Base-by-base conservation (phyloP, 2,888 invertebrate genomes). In the Syrista parreyssii region DNA sequence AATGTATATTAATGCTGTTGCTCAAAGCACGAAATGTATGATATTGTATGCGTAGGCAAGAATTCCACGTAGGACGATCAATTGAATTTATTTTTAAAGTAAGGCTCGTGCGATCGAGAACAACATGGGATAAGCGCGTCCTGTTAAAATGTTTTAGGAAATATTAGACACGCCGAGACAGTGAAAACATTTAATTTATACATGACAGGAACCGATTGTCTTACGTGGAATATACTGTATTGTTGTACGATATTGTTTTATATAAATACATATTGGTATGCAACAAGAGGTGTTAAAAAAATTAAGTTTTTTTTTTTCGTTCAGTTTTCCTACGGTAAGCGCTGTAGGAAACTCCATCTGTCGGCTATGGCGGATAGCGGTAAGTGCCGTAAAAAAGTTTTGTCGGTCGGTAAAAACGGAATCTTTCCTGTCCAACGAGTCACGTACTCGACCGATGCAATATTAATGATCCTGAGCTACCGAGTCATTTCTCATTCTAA, bases 241-340 rank as follows among this genome's bases (percentile, higher is more conserved):
- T 71, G 31, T 15, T 78, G 76, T 81, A 82, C 74, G 75, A 69
- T 76, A 79, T 78, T 82, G 77, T 80, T 82, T 80, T 76, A 78
- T 82, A 79, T 75, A 74, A 76, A 76, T 75, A 78, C 55, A 76
- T 71, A 76, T 80, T 71, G 31, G 32, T 71, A 71, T 31, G 31
- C 32, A 32, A 31, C 31, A 71, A 15, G 12, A 15, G 71, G 55
- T 6, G 6, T 55, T 23, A 23, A 55, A 55, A 35, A 55, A 55
- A 15, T 55, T 6, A 55, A n/a, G n/a, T n/a, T n/a, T n/a, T n/a
- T n/a, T 34, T 34, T 34, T 34, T 34, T 6, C 34, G 9, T 55
- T 55, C 1, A 2, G 15, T 55, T 55, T 55, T 55, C 40, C 23
- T 55, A 55, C 23, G 55, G 1, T 23, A 4, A 55, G 40, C 9